Evolutionary conservation across 2,888 invertebrate genomes (phyloP).

Genomic region (Tromatobia lineatoria): DNA sequence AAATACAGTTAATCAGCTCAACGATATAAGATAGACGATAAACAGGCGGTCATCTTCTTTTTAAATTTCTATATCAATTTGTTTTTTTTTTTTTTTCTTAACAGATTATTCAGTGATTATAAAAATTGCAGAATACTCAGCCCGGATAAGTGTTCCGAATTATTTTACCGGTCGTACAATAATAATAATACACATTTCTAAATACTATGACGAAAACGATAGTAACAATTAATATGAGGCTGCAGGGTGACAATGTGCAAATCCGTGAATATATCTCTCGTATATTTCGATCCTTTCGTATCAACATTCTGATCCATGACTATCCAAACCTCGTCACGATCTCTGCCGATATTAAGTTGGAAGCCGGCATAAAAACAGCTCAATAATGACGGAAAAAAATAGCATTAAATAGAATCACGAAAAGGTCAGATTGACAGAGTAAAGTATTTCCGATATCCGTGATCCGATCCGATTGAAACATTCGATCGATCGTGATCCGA

Average conservation of each 20-base stretch:
- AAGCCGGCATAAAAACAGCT: background rate
- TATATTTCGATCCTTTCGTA: conserved; percentile 27
- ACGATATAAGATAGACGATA: conserved; percentile 17
- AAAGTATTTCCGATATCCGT: conserved; percentile 17
- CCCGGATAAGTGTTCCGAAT: conserved; percentile 3
- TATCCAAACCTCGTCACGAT: conserved; percentile 12
- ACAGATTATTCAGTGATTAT: conserved; percentile 1
- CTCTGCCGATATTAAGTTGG: conserved; percentile 13
- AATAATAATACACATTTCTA: conserved; percentile 19
- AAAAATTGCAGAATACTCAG: conserved; percentile 6
- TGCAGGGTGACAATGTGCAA: conserved; percentile 13
- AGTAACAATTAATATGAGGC: conserved; percentile 28
- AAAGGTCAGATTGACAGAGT: background rate
- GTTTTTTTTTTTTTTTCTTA: background rate
- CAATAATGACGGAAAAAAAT: background rate
- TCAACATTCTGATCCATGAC: conserved; percentile 20
- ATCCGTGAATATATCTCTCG: background rate
- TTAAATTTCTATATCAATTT: background rate
- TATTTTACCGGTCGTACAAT: conserved; percentile 7
- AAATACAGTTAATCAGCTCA: conserved; percentile 53
- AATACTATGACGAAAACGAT: conserved; percentile 17
- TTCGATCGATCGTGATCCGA: conserved; percentile 70
- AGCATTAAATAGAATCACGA: too few species aligned
- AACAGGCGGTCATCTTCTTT: conserved; percentile 20
- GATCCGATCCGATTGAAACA: conserved; percentile 76